Base-by-base conservation (phyloP, 2,113 vertebrate species). In the Cynopterus brachyotis region DNA sequence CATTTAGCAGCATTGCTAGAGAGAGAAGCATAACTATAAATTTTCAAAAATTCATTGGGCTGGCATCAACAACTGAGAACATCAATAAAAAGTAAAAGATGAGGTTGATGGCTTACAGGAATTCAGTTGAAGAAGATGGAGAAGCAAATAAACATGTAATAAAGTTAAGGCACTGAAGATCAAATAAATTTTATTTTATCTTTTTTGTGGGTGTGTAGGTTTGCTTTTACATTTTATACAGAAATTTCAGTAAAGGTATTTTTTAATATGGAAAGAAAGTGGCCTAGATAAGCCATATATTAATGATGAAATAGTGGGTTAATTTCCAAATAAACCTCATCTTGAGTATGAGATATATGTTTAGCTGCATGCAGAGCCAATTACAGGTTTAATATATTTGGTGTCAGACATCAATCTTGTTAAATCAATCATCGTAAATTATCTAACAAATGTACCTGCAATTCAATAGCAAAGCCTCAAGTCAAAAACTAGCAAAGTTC, bases 161-260 rank as follows among this genome's bases (percentile, higher is more conserved):
- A 76, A 88, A 81, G 16, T 82, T 86, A 70, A 81, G 40, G 42
- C 40, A 67, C 3, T 40, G 30, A 87, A 11, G 28, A 22, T 50
- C 19, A 73, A 95, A 79, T 96, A 60, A 28, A 53, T 45, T 69
- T 64, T 69, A 59, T 83, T 88, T 96, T 73, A 70, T 30, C 9
- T 95, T 94, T 96, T 73, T 60, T 59, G 5, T 81, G 78, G 28
- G 7, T 88, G 22, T 59, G 20, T 45, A 87, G 30, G 6, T 50
- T 93, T 91, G 76, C 10, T 88, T 96, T 93, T 93, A 55, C 96
- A 91, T 78, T 96, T 93, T 75, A 81, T 78, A 73, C 15, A 30
- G 20, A 70, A 81, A 73, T 93, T 79, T 97, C 60, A 40, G 8
- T 82, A 87, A 90, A 76, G 2, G 10, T 91, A 76, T 96, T 70